Percentiles rank a stretch among this genome's conserved stretches.
Conservation (phyloP, 2,113 vertebrate species). For the Neolamprologus falcicula region DNA sequence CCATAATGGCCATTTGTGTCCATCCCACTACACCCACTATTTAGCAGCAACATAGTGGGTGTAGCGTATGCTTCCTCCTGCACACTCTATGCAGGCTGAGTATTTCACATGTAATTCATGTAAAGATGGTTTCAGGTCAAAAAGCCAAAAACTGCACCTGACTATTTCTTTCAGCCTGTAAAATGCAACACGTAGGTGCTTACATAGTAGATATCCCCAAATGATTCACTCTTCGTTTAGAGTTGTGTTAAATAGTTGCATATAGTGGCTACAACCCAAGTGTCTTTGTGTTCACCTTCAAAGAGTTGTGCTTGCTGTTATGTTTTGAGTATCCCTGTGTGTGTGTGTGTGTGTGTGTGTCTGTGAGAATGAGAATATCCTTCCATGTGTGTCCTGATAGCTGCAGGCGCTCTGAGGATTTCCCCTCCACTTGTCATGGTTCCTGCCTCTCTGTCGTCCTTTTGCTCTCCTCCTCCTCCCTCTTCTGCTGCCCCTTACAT, state of each 20-base stretch:
- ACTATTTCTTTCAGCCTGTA: not conserved
- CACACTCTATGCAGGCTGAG: not conserved
- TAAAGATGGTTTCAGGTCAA: not conserved
- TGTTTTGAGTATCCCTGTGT: not conserved
- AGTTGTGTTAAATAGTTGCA: not conserved
- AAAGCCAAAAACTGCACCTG: not conserved
- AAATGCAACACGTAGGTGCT: not conserved
- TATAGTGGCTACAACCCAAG: not conserved
- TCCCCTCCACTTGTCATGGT: conserved; percentile 14
- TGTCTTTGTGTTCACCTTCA: not conserved
- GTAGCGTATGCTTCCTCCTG: not conserved
- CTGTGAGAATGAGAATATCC: not conserved
- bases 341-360: not conserved
- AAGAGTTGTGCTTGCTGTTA: not conserved
- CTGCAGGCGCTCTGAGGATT: conserved; percentile 1
- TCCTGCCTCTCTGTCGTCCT: not conserved
- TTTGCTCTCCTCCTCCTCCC: not conserved
- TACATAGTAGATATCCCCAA: not conserved
- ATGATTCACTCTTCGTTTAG: not conserved
- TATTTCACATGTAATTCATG: not conserved
- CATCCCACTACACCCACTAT: not conserved
- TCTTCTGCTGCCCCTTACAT: not conserved
- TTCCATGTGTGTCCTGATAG: not conserved
- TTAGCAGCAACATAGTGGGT: not conserved
- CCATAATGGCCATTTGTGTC: not conserved